Base-by-base conservation (phyloP, 2,113 vertebrate species). In the Erinaceus europaeus region DNA sequence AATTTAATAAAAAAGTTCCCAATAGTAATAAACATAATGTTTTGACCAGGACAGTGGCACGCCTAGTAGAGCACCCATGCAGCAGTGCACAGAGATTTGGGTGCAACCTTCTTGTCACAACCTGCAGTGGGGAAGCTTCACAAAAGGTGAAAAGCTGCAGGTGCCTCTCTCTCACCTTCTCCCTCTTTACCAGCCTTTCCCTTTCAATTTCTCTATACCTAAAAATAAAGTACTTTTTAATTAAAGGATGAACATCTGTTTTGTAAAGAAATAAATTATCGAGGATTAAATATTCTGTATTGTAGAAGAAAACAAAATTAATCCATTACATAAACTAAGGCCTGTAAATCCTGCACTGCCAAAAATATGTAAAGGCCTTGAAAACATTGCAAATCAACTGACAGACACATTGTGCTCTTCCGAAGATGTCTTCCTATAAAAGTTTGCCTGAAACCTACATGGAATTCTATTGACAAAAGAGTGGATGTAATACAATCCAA, bases 391-490 rank as follows among this genome's bases (percentile, higher is more conserved):
- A 82, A 81, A 46, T 77, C 79, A 86, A 89, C 25, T 61, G 78
- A 80, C 52, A 55, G 78, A 80, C 52, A 55, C 15, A 72, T 2
- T 21, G 2, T 65, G 90, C 62, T 79, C 67, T 82, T 90, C 44
- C 67, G 85, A 73, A 89, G 65, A 81, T 81, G 42, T 3, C 50
- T 84, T 92, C 48, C 38, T 50, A 77, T 42, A 81, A 42, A 91
- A 72, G 48, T 42, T 23, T 71, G 59, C 40, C 62, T 92, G 55
- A n/a, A 64, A 78, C 72, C 38, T 34, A 88, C 15, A 72, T 12
- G 25, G 88, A 48, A 88, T 53, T 84, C 73, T 61, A 34, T 50
- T 86, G 77, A 53, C 67, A 84, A 80, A 89, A 90, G 55, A 82
- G 53, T 53, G 65, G 75, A 10, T 44, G 68, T 34, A 64, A 77